Evolutionary conservation across 2,113 vertebrate species (phyloP).

Genomic region (Scopus umbretta): DNA sequence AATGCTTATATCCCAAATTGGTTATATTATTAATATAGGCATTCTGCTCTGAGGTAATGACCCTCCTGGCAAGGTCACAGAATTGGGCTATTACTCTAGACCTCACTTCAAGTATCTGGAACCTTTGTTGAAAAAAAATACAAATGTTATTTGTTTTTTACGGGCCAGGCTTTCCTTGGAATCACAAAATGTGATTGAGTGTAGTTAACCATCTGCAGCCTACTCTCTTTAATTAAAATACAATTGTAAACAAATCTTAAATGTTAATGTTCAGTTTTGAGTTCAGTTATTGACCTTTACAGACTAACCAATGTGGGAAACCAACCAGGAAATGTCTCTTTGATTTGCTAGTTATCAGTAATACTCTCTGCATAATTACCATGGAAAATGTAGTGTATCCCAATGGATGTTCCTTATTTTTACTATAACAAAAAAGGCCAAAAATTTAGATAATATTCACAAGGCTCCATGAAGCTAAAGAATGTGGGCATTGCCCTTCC

Average conservation of each 20-base stretch:
- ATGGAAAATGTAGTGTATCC: not conserved
- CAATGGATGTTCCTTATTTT: not conserved
- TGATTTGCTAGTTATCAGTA: not conserved
- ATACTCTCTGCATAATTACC: not conserved
- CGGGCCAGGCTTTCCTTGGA: not conserved
- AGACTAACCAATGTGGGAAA: not conserved
- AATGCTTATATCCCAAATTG: not conserved
- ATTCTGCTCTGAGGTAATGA: not conserved
- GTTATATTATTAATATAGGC: fast-evolving
- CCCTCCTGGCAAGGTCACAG: not conserved
- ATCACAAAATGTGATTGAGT: not conserved
- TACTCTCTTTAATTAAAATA: not conserved
- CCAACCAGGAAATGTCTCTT: not conserved
- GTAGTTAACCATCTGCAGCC: not conserved
- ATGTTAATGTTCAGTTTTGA: not conserved
- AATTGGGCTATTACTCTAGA: not conserved
- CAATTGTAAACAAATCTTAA: not conserved
- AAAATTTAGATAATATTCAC: not conserved
- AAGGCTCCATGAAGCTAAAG: not conserved
- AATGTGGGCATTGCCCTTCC: not conserved
- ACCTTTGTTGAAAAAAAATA: fast-evolving
- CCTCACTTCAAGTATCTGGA: not conserved
- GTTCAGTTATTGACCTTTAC: not conserved
- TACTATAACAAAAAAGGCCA: not conserved
- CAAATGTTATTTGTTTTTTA: not conserved